phyloP scores from a whole-genome alignment of 2,888 invertebrate species.

The Apodemia hepburni region DNA sequence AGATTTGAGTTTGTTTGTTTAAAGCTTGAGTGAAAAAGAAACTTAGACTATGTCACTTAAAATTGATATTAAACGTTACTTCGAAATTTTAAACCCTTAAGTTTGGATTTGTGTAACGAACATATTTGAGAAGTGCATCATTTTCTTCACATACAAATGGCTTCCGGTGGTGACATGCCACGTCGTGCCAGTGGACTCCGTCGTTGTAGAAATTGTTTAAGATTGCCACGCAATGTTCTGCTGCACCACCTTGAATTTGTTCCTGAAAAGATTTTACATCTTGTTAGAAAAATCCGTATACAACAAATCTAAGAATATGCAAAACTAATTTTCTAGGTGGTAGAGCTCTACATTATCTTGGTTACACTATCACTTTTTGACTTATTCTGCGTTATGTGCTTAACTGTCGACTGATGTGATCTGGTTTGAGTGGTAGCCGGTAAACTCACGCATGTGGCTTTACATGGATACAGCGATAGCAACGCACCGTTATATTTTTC shows the following conservation, averaged over 20 bases:
- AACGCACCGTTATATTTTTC: too few species aligned
- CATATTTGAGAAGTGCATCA: slow-evolving; percentile 91
- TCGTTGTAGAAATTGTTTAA: slow-evolving; percentile 95
- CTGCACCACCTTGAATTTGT: slow-evolving; percentile 89
- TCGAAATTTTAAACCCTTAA: slow-evolving; percentile 80
- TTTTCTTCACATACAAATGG: slow-evolving; percentile 94
- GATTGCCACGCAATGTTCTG: slow-evolving; percentile 92
- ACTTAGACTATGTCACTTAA: not conserved
- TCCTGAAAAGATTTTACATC: slow-evolving; percentile 66
- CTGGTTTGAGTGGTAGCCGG: too few species aligned
- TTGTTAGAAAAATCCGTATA: slow-evolving; percentile 19
- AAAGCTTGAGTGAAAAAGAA: not conserved
- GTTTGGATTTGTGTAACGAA: slow-evolving; percentile 90
- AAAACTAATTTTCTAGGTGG: too few species aligned
- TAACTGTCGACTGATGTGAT: too few species aligned
- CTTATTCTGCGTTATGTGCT: too few species aligned
- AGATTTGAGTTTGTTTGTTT: not conserved
- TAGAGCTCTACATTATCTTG: too few species aligned
- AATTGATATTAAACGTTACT: not conserved
- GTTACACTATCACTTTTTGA: too few species aligned
- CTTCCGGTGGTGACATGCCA: slow-evolving; percentile 94
- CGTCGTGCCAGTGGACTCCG: slow-evolving; percentile 95
- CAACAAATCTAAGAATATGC: not conserved
- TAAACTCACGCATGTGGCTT: too few species aligned
- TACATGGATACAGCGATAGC: too few species aligned